Evolutionary conservation across 1,140 invertebrate species (phyloP).

Genomic region (Chionoecetes opilio): DNA sequence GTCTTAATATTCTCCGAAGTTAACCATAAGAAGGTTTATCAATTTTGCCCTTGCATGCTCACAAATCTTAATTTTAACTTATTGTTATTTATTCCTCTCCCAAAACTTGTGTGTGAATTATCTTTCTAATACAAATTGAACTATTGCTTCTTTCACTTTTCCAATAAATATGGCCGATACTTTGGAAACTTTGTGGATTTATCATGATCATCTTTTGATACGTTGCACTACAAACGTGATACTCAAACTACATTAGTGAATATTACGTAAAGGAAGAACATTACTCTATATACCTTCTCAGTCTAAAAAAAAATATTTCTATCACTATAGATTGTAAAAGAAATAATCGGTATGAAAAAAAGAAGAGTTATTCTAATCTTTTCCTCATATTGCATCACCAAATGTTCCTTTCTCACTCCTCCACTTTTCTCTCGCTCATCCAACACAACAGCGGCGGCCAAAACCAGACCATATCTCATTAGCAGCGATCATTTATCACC

Average conservation of each 20-base stretch:
- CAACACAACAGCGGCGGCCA: slow-evolving; percentile 2
- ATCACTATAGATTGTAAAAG: too few relatives aligned
- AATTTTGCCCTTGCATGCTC: too few relatives aligned
- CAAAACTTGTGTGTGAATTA: not conserved
- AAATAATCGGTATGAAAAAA: too few relatives aligned
- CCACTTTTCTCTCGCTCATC: not conserved
- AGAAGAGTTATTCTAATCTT: not conserved
- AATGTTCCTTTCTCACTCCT: not conserved
- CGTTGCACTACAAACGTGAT: too few relatives aligned
- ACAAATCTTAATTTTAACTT: too few relatives aligned
- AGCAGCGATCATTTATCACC: slow-evolving; percentile 15
- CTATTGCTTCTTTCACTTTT: not conserved
- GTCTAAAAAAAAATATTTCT: too few relatives aligned
- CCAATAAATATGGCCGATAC: not conserved
- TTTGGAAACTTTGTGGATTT: not conserved
- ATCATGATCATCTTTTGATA: not conserved
- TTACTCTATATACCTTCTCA: too few relatives aligned
- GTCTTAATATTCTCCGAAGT: slow-evolving; percentile 10
- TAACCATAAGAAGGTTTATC: not conserved
- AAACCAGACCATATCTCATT: not conserved
- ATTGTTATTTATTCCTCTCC: too few relatives aligned
- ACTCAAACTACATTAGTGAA: not conserved
- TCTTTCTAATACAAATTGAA: too few relatives aligned
- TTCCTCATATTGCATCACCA: not conserved
- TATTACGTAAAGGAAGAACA: not conserved